phyloP scores from a whole-genome alignment of 1,140 invertebrate genomes.

The Pseudomyrmex concolor region DNA sequence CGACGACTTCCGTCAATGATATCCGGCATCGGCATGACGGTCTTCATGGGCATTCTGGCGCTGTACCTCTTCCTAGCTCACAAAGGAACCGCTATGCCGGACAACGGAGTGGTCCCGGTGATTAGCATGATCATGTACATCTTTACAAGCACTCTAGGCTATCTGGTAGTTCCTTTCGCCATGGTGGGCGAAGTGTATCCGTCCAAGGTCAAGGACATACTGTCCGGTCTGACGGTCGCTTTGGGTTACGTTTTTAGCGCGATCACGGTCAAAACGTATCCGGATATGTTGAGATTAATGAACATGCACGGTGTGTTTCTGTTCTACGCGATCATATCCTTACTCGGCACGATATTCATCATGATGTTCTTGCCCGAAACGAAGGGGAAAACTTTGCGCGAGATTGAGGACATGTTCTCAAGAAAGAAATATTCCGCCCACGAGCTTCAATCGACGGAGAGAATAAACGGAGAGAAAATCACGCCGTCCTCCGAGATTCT shows the following conservation, averaged over 20 bases:
- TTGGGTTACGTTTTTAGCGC: slow-evolving; percentile 90
- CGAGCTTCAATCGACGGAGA: background rate
- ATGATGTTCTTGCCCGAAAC: slow-evolving; percentile 91
- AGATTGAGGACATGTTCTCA: slow-evolving; percentile 88
- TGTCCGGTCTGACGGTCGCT: slow-evolving; percentile 88
- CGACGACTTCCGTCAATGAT: slow-evolving; percentile 86
- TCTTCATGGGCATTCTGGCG: slow-evolving; percentile 86
- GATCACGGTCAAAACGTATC: slow-evolving; percentile 90
- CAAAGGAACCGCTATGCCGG: slow-evolving; percentile 68
- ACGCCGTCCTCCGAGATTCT: background rate
- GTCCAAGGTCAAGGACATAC: slow-evolving; percentile 87
- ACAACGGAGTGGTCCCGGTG: slow-evolving; percentile 82
- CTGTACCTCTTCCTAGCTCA: slow-evolving; percentile 82
- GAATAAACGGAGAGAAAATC: background rate
- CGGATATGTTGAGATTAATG: slow-evolving; percentile 85
- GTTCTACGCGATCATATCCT: slow-evolving; percentile 89
- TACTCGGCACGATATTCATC: slow-evolving; percentile 89
- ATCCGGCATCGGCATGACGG: slow-evolving; percentile 87
- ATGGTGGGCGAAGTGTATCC: slow-evolving; percentile 92
- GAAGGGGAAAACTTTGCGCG: slow-evolving; percentile 90
- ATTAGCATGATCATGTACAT: slow-evolving; percentile 87
- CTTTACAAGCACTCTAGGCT: slow-evolving; percentile 87
- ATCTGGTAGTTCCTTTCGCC: slow-evolving; percentile 89
- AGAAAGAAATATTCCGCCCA: slow-evolving; percentile 61
- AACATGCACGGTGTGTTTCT: slow-evolving; percentile 89